Evolutionary conservation across 2,888 invertebrate genomes (phyloP), one percentile per base, ranked within the genome.

Genomic region (Acleris holmiana): DNA sequence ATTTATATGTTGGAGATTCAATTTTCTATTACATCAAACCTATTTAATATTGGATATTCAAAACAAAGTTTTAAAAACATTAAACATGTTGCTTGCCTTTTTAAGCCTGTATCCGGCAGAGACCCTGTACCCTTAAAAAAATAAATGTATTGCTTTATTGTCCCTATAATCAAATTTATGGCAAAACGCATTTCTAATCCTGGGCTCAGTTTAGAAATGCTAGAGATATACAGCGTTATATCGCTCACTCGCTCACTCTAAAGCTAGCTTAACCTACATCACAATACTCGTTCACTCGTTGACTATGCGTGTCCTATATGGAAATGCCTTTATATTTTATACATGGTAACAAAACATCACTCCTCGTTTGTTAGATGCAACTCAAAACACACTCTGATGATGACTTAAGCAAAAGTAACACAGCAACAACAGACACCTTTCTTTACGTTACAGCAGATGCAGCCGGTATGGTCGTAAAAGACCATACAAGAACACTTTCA

Each of bases 261-360:
- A 62, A 51, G 19, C 62, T 66, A 68, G 10, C 47, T 63, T 79
- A 81, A 73, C 63, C 84, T 88, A 89, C 71, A 89, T 89, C 89
- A 89, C 88, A 89, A 79, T 77, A 76, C 79, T 84, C 78, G 79
- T 76, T 82, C 76, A 68, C 70, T 67, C 67, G 68, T 61, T 83
- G 84, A 86, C 84, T 86, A 78, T 74, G 69, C 75, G 76, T 79
- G 80, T 80, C 77, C 79, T 74, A 72, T 76, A 72, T 75, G 72
- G 78, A 83, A 83, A 87, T 83, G 82, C 80, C 79, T 73, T 74
- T 64, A 72, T 68, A 63, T 72, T 69, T 65, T 66, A 69, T 66
- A 73, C 68, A 67, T 71, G 59, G 65, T 60, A 54, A 65, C 68
- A 67, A 68, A 70, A 64, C 61, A 51, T 59, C 49, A 67, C 49